Evolutionary conservation across 2,888 invertebrate genomes (phyloP).

Genomic region (Clepsis dumicolana): DNA sequence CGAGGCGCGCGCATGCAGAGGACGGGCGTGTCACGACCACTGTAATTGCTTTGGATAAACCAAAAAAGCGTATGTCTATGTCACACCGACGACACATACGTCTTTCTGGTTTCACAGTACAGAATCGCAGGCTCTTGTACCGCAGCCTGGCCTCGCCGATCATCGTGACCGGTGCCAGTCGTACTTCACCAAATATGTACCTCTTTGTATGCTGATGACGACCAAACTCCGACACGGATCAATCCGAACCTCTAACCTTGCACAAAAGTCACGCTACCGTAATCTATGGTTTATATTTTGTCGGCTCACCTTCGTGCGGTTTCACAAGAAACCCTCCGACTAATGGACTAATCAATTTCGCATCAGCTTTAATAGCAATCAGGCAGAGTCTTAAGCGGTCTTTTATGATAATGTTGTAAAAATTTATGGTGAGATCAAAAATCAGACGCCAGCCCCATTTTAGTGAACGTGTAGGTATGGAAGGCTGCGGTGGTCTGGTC

Average conservation of each 20-base stretch:
- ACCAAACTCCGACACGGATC: not conserved
- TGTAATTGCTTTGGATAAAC: conserved; percentile 36
- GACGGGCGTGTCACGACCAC: conserved; percentile 67
- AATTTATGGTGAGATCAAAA: conserved; percentile 33
- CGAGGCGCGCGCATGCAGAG: conserved; percentile 51
- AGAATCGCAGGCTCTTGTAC: conserved; percentile 23
- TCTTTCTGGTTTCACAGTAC: conserved; percentile 3
- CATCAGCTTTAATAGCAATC: conserved; percentile 40
- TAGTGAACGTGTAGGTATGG: conserved; percentile 18
- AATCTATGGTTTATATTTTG: conserved; percentile 3
- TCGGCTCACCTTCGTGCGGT: conserved; percentile 27
- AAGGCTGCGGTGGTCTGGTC: conserved; percentile 28
- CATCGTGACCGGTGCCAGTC: conserved; percentile 31
- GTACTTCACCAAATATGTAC: conserved; percentile 34
- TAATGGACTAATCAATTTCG: conserved; percentile 42
- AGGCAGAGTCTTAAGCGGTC: conserved; percentile 28
- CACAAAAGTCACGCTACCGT: not conserved
- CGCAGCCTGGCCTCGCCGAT: conserved; percentile 35
- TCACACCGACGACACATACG: not conserved
- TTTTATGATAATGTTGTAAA: conserved; percentile 42
- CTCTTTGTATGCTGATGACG: conserved; percentile 11
- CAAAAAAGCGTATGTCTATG: conserved; percentile 22
- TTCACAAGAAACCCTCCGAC: conserved; percentile 28
- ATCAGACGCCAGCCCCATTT: conserved; percentile 12
- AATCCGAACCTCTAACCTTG: conserved; percentile 8